phyloP scores from a whole-genome alignment of 1,140 invertebrate genomes.

The Oncopodura yosiiana region DNA sequence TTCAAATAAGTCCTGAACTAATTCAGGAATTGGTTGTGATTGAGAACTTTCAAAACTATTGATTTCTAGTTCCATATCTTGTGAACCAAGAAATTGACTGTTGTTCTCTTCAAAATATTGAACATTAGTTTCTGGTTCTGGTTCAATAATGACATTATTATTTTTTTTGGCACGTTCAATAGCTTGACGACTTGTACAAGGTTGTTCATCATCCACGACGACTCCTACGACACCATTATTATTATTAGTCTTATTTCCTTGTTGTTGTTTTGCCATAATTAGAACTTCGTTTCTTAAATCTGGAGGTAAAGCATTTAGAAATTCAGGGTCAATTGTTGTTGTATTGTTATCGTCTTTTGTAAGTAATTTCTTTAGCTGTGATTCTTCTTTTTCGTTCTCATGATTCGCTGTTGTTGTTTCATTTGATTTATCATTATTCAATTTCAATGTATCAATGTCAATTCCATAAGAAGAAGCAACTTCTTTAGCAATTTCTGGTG shows the following conservation, averaged over 20 bases:
- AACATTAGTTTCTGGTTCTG: too few species aligned
- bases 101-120: too few species aligned
- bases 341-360: conserved; percentile 8
- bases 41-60: too few species aligned
- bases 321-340: conserved; percentile 13
- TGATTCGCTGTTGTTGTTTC: neutral
- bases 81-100: too few species aligned
- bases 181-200: conserved; percentile 13
- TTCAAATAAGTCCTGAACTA: too few species aligned
- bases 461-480: neutral
- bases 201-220: conserved; percentile 13
- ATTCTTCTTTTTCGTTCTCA: conserved; percentile 1
- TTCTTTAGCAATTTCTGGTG: conserved; percentile 7
- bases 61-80: too few species aligned
- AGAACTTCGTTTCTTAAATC: conserved; percentile 19
- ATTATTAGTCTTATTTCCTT: neutral
- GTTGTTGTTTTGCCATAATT: conserved; percentile 12
- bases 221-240: too few species aligned
- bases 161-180: conserved; percentile 5
- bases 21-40: too few species aligned
- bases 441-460: neutral
- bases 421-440: neutral
- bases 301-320: conserved; percentile 15
- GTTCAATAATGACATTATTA: neutral
- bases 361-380: neutral